These are phyloP conservation scores for Limnephilus lunatus DNA, from an alignment of 2,888 invertebrate genomes.

Conservation along the genomic window DNA sequence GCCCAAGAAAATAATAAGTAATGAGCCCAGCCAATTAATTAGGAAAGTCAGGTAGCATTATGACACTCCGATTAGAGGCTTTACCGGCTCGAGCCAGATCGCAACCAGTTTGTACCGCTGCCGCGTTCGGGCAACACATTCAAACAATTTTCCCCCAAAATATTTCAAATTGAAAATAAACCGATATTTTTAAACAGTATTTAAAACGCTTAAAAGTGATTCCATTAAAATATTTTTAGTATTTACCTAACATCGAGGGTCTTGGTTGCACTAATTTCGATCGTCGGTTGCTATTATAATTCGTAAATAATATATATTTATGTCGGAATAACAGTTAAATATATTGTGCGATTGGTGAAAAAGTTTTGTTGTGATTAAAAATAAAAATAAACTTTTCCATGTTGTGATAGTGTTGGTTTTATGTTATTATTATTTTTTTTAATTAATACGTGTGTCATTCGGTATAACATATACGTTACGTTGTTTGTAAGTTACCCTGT, in stretches of 20 bases:
- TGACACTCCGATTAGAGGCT: slow-evolving; percentile 13
- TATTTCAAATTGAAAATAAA: not conserved
- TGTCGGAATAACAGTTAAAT: not conserved
- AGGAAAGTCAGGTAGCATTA: slow-evolving; percentile 4
- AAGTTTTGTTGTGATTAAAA: not conserved
- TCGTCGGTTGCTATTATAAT: not conserved
- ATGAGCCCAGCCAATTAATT: not conserved
- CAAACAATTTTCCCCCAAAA: not conserved
- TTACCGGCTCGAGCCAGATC: slow-evolving; percentile 2
- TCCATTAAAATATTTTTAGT: slow-evolving; percentile 6
- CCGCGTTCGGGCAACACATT: slow-evolving; percentile 15
- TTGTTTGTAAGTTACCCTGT: not conserved
- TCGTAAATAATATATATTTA: not conserved
- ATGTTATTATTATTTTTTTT: not conserved
- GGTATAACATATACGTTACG: not conserved
- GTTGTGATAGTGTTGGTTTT: not conserved
- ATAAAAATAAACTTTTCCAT: not conserved
- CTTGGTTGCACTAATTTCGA: not conserved
- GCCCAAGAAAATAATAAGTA: not conserved
- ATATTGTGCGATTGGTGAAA: not conserved
- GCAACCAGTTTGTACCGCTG: slow-evolving; percentile 15
- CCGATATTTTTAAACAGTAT: not conserved
- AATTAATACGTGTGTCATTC: not conserved
- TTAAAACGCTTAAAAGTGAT: not conserved
- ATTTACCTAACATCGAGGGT: not conserved